Base-by-base conservation (phyloP, 92 coral and sea anemone genomes). In the Anthopleura xanthogrammica region DNA sequence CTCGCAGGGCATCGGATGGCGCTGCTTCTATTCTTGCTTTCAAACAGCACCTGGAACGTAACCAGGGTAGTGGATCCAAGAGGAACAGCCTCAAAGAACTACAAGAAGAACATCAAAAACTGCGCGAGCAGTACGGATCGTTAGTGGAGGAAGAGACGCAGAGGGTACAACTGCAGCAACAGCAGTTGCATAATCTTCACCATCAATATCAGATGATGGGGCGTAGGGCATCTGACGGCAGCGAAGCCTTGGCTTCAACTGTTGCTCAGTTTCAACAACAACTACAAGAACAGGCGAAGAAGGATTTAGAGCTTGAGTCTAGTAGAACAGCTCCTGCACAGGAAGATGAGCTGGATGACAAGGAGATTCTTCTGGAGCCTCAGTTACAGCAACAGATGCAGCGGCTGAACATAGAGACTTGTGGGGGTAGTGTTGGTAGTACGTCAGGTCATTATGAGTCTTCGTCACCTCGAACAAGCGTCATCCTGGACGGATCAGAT, bases 1-100 rank as follows among this genome's bases (percentile, higher is more conserved):
- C 98, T 8, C 92, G 99, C 41, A 88, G 99, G 52, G 99, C 99
- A 13, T 97, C 99, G 2, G 99, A 97, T 73, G 97, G 99, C 6
- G 97, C 98, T 16, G 98, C 98, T 40, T 92, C 99, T 13, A 92
- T 97, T 60, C 93, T 97, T 56, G 99, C 99, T 7, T 97, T 94
- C 86, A 97, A 95, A 74, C 99, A 97, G 85, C 98, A 97, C 85
- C 85, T 97, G 43, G 99, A 97, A 68, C 91, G 94, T 48, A 76
- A 86, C 56, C 83, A 90, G 66, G 89, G 92, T 70, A 85, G 93
- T 41, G 98, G 98, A 7, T 93, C 93, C n/a, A 91, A 95, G 78
- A 86, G 94, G 66, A 95, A 93, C 74, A 94, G 98, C 80, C 86
- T 97, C 43, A 89, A 92, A 55, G 99, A 97, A 58, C 81, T 94